phyloP scores from a whole-genome alignment of 2,888 invertebrate species.

The Ennomos erosarius region DNA sequence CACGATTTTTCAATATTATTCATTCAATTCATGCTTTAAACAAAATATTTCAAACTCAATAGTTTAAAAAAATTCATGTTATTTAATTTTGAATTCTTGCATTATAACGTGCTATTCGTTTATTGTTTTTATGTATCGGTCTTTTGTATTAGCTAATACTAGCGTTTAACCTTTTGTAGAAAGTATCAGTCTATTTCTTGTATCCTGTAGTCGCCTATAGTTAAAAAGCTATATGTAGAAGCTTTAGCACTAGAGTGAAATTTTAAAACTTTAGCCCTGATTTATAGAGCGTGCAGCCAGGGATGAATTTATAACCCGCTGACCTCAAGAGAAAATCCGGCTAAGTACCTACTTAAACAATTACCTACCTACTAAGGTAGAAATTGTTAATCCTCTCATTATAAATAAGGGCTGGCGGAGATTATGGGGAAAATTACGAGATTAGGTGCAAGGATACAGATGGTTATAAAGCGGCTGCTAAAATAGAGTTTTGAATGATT shows the following conservation, averaged over 20 bases:
- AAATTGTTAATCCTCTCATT: conserved; percentile 74
- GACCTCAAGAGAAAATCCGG: conserved; percentile 57
- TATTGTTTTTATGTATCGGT: too few species aligned
- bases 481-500: conserved; percentile 38
- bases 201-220: not conserved
- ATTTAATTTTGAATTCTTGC: too few species aligned
- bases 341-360: conserved; percentile 61
- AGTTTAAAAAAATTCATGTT: too few species aligned
- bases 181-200: too few species aligned
- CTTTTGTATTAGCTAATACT: too few species aligned
- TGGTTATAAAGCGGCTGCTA: conserved; percentile 44
- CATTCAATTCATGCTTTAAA: too few species aligned
- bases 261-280: conserved; percentile 31
- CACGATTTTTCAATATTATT: too few species aligned
- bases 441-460: conserved; percentile 51
- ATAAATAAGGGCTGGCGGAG: conserved; percentile 64
- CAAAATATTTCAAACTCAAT: too few species aligned
- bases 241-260: conserved; percentile 16
- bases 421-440: conserved; percentile 65
- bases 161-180: too few species aligned
- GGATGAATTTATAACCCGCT: conserved; percentile 45
- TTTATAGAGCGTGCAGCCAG: conserved; percentile 32
- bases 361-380: conserved; percentile 65
- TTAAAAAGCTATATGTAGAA: too few species aligned
- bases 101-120: too few species aligned